Conservation (phyloP, 2,888 invertebrate species). For the Chymomyza procnemis region DNA sequence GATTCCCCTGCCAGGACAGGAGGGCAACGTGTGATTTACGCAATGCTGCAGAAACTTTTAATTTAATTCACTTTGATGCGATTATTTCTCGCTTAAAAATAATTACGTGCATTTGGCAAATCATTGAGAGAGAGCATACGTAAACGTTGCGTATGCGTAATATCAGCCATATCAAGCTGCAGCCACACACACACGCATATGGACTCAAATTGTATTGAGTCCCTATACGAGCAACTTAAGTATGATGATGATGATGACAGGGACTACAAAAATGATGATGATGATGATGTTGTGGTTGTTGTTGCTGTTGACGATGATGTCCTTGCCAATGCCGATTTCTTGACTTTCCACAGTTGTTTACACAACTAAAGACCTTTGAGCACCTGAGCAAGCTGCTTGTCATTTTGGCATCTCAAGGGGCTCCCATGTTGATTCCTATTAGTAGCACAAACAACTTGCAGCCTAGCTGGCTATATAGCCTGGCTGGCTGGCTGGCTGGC, state of each 20-base stretch:
- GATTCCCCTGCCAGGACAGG: not conserved
- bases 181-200: not conserved
- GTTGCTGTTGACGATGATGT: not conserved
- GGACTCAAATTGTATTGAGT: not conserved
- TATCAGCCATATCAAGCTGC: slow-evolving; percentile 7
- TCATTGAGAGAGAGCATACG: slow-evolving; percentile 19
- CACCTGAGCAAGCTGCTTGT: slow-evolving; percentile 1
- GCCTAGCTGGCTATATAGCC: slow-evolving; percentile 4
- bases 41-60: slow-evolving; percentile 58
- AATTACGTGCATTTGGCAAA: slow-evolving; percentile 28
- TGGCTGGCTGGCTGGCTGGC: slow-evolving; percentile 43
- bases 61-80: slow-evolving; percentile 64
- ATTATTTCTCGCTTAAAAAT: slow-evolving; percentile 51
- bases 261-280: not conserved
- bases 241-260: slow-evolving; percentile 1
- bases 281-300: not conserved
- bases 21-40: slow-evolving; percentile 54
- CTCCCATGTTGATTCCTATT: slow-evolving; percentile 67
- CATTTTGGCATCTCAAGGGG: slow-evolving; percentile 53
- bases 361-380: slow-evolving; percentile 37
- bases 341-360: slow-evolving; percentile 25
- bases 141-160: slow-evolving; percentile 45
- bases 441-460: slow-evolving; percentile 60
- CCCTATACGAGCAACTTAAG: not conserved
- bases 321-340: slow-evolving; percentile 3